Conservation (phyloP, 2,888 invertebrate species). For the Acleris cristana region DNA sequence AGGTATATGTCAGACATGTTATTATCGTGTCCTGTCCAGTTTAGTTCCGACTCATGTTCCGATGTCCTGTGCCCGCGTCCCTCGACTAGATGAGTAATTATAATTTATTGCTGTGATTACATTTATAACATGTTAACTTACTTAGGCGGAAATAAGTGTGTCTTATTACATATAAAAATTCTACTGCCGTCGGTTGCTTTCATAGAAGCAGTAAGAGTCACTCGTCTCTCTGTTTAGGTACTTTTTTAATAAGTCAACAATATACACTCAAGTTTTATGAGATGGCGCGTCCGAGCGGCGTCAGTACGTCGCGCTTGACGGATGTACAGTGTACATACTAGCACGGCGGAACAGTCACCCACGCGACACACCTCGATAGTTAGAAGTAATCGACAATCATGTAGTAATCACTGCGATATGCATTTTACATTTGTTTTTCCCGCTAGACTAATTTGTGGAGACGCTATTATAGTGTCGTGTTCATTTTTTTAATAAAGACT, state of each 20-base stretch:
- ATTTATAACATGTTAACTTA: constrained; percentile 75
- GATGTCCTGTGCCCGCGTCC: constrained; percentile 69
- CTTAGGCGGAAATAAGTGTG: constrained; percentile 67
- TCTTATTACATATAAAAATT: constrained; percentile 62
- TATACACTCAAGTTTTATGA: constrained; percentile 47
- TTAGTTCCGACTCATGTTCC: constrained; percentile 70
- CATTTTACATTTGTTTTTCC: constrained; percentile 43
- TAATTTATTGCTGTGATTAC: constrained; percentile 82
- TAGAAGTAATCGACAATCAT: constrained; percentile 20
- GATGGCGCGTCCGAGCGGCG: constrained; percentile 46
- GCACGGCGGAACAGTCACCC: constrained; percentile 26
- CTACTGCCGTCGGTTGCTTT: constrained; percentile 61
- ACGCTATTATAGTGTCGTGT: constrained; percentile 28
- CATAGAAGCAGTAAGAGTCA: constrained; percentile 48
- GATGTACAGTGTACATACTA: not conserved
- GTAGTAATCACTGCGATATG: constrained; percentile 43
- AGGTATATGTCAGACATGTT: constrained; percentile 70
- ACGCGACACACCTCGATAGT: constrained; percentile 31
- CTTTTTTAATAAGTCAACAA: constrained; percentile 47
- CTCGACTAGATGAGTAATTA: constrained; percentile 66
- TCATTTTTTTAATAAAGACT: constrained; percentile 38
- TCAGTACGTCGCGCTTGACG: constrained; percentile 35
- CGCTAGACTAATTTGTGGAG: constrained; percentile 41
- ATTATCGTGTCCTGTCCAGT: constrained; percentile 71
- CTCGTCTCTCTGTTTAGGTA: constrained; percentile 49